These are phyloP conservation scores for Grus americana DNA, from an alignment of 2,113 vertebrate species.

Conservation along the genomic window DNA sequence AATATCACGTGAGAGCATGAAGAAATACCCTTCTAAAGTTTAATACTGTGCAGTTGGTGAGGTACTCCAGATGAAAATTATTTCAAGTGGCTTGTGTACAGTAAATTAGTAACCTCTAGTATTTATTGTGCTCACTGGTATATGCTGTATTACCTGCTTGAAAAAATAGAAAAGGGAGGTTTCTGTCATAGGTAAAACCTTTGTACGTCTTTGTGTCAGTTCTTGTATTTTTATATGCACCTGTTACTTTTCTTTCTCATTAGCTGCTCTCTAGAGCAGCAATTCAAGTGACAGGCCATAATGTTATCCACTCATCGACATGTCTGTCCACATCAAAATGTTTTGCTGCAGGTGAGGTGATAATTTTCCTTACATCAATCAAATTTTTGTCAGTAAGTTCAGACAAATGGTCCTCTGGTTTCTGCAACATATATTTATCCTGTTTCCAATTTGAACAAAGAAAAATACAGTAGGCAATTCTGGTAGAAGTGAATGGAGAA, in stretches of 20 bases:
- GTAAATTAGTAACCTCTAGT: neutral
- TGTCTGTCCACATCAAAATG: neutral
- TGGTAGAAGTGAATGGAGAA: neutral
- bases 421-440: neutral
- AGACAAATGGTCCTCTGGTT: slow-evolving; percentile 3
- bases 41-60: neutral
- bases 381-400: neutral
- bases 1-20: neutral
- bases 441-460: neutral
- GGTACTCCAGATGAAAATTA: neutral
- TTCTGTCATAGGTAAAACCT: neutral
- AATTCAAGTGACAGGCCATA: neutral
- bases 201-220: neutral
- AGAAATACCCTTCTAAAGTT: neutral
- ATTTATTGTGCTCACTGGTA: neutral
- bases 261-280: slow-evolving; percentile 21
- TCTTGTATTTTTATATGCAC: neutral
- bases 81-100: neutral
- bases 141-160: neutral
- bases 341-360: slow-evolving; percentile 11
- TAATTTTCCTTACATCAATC: slow-evolving; percentile 23
- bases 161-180: neutral
- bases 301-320: neutral
- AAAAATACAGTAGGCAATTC: neutral
- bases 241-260: neutral